A percentile compares a stretch with the other conserved stretches of the same genome.
Conservation (phyloP, 2,797 vertebrate species). For the Acanthis flammea region DNA sequence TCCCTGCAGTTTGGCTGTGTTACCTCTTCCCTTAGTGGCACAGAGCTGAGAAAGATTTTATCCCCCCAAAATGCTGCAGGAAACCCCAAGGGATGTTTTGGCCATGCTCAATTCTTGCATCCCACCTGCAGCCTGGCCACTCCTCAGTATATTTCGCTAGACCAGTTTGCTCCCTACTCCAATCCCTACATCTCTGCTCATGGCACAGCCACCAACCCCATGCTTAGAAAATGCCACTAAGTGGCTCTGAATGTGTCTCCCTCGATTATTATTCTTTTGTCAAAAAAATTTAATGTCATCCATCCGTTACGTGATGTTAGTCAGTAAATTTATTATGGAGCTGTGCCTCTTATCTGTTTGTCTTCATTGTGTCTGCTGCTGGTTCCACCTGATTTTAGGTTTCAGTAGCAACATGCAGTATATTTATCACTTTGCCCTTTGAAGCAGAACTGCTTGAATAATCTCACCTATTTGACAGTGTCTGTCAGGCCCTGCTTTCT, state of each 20-base stretch:
- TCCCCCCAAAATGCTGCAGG: background rate
- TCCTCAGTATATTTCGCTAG: background rate
- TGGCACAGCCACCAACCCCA: background rate
- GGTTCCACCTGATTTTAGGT: conserved; percentile 4
- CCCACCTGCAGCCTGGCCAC: background rate
- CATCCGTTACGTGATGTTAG: background rate
- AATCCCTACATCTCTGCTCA: background rate
- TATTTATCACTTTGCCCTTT: conserved; percentile 29
- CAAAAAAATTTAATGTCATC: background rate
- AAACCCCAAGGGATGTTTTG: background rate
- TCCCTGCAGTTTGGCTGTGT: accelerated
- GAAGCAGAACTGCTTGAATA: conserved; percentile 25
- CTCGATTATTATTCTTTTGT: background rate
- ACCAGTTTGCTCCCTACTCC: background rate
- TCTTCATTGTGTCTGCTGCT: background rate
- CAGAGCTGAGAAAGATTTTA: background rate
- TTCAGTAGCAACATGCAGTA: background rate
- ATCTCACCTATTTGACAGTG: background rate
- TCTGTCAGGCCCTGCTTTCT: background rate
- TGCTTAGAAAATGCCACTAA: background rate
- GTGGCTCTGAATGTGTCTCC: accelerated
- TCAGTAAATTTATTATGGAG: background rate
- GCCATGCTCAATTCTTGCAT: background rate
- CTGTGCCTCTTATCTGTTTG: background rate
- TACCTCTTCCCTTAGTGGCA: background rate